Evolutionary conservation across 2,888 invertebrate species (phyloP).

Genomic region (Gymnoscelis rufifasciata): DNA sequence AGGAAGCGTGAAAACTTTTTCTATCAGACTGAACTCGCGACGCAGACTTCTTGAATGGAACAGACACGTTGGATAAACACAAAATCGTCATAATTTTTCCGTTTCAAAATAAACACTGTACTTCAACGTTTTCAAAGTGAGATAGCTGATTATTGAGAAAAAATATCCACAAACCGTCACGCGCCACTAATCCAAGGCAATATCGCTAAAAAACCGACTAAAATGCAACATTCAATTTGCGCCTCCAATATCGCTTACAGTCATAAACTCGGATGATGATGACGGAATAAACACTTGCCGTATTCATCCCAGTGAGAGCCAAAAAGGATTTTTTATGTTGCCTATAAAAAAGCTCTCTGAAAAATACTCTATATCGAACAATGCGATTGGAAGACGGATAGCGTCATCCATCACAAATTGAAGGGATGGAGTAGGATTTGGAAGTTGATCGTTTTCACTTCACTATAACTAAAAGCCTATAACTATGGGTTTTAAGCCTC

Average conservation of each 20-base stretch:
- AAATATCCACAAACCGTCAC: too few relatives aligned
- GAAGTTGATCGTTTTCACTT: constrained; percentile 28
- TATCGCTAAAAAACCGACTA: too few relatives aligned
- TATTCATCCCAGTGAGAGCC: constrained; percentile 4
- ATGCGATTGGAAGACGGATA: constrained; percentile 32
- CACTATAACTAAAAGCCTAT: constrained; percentile 5
- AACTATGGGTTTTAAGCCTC: too few relatives aligned
- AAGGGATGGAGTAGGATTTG: constrained; percentile 35
- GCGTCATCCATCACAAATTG: constrained; percentile 44
- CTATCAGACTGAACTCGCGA: too few relatives aligned
- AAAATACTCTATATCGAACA: constrained; percentile 26
- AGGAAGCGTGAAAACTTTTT: too few relatives aligned
- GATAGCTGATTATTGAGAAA: too few relatives aligned
- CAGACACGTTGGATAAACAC: too few relatives aligned
- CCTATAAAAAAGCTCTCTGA: constrained; percentile 23
- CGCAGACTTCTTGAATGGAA: too few relatives aligned
- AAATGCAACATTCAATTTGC: neutral
- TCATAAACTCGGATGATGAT: neutral
- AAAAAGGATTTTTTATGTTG: constrained; percentile 16
- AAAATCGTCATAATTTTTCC: too few relatives aligned
- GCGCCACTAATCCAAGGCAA: too few relatives aligned
- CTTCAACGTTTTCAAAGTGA: too few relatives aligned
- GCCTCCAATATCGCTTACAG: neutral
- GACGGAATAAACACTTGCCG: constrained; percentile 1
- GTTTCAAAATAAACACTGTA: too few relatives aligned